Base-by-base conservation (phyloP, 1,140 invertebrate species). In the Drosophila suzukii region DNA sequence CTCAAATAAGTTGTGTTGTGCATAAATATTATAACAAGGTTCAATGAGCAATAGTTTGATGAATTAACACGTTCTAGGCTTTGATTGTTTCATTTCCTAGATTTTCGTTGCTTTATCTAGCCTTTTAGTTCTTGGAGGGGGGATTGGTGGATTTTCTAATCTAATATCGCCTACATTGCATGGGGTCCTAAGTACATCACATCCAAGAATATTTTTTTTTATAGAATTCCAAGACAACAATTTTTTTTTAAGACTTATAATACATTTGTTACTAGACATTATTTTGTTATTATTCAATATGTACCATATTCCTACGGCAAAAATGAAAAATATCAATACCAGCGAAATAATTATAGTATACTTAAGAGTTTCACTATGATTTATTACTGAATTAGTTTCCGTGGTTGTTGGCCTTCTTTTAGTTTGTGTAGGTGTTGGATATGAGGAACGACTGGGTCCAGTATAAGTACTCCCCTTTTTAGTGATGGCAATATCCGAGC, bases 401-500 rank as follows among this genome's bases (percentile, higher is more conserved):
- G 56, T 68, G 17, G 12, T 53, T 6, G 56, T 43, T 24, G 12
- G 20, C 15, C n/a, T 53, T 4, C 24, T 39, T 15, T 24, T 59
- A 6, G 54, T 27, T 53, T 61, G 24, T 17, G 57, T 61, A 11
- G 77, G 78, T 7, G 76, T 81, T 36, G 75, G 78, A 30, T 68
- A 55, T 24, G 63, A 57, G 0, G 78, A 90, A n/a, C 73, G 71
- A 27, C 65, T 32, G 15, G 85, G 82, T 15, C 75, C 76, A 39
- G 71, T 65, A 8, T 85, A 47, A 84, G 55, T 12, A 67, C 77
- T 49, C 53, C 80, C 91, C 15, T 93, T 81, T 36, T 95, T 94
- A 0, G 93, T 94, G 17, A 98, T 96, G 2, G 94, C 93, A 11
- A 98, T 95, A 82, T 98, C 97, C 0, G 97, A 95, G 78, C 97